Base-by-base conservation (phyloP, 2,797 vertebrate species). In the Cirrhinus molitorella region DNA sequence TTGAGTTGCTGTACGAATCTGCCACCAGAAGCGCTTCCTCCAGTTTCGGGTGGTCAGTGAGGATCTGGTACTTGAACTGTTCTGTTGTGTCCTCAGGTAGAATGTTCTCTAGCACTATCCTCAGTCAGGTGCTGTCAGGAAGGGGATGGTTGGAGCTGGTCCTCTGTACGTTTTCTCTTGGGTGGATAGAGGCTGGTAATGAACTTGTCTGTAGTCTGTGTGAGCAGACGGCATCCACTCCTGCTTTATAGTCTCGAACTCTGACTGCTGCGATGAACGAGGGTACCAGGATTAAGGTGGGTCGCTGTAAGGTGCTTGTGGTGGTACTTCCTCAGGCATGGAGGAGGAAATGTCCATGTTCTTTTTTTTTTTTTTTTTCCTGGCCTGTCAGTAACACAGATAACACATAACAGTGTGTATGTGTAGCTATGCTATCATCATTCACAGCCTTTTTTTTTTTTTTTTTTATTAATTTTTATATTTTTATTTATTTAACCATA, bases 21-120 rank as follows among this genome's bases (percentile, higher is more conserved):
- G 87, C 81, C 0, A 85, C 45, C 1, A 86, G 65, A 2, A 71
- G 83, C n/a, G 87, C 80, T 88, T 88, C 81, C 91, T 81, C 55
- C 49, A 77, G 91, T 89, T 57, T n/a, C 72, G 86, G 4, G 5
- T 49, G 63, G 0, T 79, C 17, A 10, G 75, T 4, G 81, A 75
- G 57, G 66, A 83, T 87, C 73, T 89, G 81, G n/a, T 71, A 86
- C 28, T 86, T 80, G 12, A 78, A 87, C 1, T n/a, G 57, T 17
- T 88, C 87, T n/a, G 86, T 67, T 7, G 76, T 63, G n/a, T 84
- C 85, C 2, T 13, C 5, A 13, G 55, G 34, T 10, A 67, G 37
- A 40, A 67, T 67, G 4, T 81, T 87, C 12, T 87, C 65, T 17
- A 87, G 7, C 1, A 66, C 70, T 12, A 87, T 40, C 23, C 51